These are phyloP conservation scores for Mormyrops attenuatus DNA, from an alignment of 2,797 vertebrate species.

Conservation along the genomic window DNA sequence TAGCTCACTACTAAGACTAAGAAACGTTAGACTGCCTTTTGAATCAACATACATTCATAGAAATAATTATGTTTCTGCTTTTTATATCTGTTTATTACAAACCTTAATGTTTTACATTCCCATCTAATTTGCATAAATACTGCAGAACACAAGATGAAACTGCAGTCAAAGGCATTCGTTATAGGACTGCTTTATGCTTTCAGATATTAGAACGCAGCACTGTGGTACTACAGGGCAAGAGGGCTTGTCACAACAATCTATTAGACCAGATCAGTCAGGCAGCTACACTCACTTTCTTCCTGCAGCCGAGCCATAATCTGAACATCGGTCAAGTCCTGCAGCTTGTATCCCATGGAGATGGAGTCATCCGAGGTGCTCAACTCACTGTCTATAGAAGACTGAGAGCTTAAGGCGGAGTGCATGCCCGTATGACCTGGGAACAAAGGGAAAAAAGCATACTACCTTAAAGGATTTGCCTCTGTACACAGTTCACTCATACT, in stretches of 20 bases:
- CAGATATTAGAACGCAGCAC: neutral
- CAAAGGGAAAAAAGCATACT: neutral
- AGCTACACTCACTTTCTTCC: conserved; percentile 76
- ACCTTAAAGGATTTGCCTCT: neutral
- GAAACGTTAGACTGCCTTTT: neutral
- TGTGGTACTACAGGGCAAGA: neutral
- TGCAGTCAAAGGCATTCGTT: neutral
- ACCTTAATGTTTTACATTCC: neutral
- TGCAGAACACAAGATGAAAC: neutral
- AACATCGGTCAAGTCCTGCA: conserved; percentile 87
- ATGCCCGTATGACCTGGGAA: conserved; percentile 62
- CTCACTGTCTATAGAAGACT: conserved; percentile 87
- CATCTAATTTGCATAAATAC: neutral
- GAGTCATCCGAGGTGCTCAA: conserved; percentile 89
- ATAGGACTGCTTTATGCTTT: neutral
- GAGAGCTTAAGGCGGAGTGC: conserved; percentile 81
- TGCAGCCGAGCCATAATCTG: conserved; percentile 92
- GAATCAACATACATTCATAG: neutral
- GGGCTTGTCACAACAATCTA: neutral
- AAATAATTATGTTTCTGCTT: neutral
- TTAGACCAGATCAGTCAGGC: neutral
- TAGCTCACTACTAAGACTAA: neutral
- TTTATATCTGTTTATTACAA: neutral
- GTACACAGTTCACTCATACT: neutral
- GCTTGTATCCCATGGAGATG: conserved; percentile 90